phyloP scores from a whole-genome alignment of 1,140 invertebrate genomes.

The Ceratitis capitata region DNA sequence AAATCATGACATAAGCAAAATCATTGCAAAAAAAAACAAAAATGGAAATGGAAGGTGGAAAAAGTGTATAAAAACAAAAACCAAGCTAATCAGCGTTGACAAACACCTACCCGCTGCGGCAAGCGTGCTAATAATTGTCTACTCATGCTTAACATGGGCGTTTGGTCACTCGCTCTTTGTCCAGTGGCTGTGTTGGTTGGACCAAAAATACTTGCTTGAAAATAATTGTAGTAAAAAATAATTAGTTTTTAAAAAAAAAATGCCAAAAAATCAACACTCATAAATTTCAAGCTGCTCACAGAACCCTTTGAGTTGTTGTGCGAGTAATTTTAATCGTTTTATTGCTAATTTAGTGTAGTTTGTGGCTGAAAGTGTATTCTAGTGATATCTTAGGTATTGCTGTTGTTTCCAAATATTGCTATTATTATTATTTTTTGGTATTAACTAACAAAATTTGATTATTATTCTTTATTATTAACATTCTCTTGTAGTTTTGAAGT shows the following conservation, averaged over 20 bases:
- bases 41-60: background rate
- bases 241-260: background rate
- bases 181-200: background rate
- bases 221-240: background rate
- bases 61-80: background rate
- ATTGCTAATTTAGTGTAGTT: background rate
- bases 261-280: background rate
- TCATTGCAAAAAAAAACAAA: background rate
- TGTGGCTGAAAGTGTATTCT: background rate
- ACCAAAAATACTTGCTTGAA: background rate
- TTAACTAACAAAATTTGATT: background rate
- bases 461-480: too few relatives aligned
- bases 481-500: too few relatives aligned
- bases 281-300: background rate
- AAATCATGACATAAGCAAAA: slow-evolving; percentile 14
- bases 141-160: background rate
- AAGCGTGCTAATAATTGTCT: background rate
- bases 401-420: background rate
- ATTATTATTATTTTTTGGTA: background rate
- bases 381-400: background rate
- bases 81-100: background rate
- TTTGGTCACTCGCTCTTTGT: background rate
- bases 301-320: background rate
- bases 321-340: background rate
- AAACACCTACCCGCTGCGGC: background rate